Conservation (phyloP, 1,140 invertebrate species). For the Galendromus occidentalis region DNA sequence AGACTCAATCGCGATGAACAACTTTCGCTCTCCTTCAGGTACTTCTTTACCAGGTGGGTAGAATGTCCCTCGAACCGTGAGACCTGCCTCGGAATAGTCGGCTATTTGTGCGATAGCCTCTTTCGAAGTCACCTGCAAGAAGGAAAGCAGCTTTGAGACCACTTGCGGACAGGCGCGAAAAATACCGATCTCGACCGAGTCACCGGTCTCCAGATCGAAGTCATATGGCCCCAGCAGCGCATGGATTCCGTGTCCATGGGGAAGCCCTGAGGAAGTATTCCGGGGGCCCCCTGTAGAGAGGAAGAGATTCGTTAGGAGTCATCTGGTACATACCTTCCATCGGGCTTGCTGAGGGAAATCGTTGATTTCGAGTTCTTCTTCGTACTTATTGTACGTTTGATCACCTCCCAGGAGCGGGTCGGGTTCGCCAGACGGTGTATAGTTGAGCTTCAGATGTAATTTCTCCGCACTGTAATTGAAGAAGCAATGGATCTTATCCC, state of each 20-base stretch:
- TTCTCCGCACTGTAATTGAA: constrained; percentile 48
- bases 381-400: constrained; percentile 52
- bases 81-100: constrained; percentile 95
- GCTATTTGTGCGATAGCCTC: constrained; percentile 94
- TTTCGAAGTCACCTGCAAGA: constrained; percentile 29
- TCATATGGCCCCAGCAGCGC: no score
- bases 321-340: constrained; percentile 64
- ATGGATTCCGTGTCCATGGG: no score
- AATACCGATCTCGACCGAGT: no score
- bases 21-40: constrained; percentile 82
- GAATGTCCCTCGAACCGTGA: constrained; percentile 94
- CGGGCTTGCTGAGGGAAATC: constrained; percentile 97
- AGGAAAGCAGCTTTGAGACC: not conserved
- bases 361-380: constrained; percentile 98
- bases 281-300: no score
- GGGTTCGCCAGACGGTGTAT: constrained; percentile 50
- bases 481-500: constrained; percentile 13
- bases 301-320: no score
- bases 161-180: no score
- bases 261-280: no score
- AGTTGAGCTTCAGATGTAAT: constrained; percentile 88
- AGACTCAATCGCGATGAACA: constrained; percentile 97
- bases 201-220: no score
- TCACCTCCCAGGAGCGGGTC: constrained; percentile 24
- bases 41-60: constrained; percentile 56